Base-by-base conservation (phyloP, 2,888 invertebrate genomes). In the Laspeyria flexula region DNA sequence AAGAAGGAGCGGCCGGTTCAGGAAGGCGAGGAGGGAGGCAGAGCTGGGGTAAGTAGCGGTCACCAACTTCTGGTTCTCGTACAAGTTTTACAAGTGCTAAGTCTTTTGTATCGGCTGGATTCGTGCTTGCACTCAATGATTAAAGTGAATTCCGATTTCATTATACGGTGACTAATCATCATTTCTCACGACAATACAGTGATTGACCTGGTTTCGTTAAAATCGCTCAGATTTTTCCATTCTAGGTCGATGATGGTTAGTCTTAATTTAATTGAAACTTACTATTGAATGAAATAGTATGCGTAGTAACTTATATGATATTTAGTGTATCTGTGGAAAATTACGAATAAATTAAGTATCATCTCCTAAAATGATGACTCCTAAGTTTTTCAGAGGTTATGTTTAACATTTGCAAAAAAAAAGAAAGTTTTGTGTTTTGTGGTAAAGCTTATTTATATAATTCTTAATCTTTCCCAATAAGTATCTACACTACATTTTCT, bases 21-120 rank as follows among this genome's bases (percentile, higher is more conserved):
- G 52, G 94, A 94, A 64, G 94, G 93, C 16, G 94, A 94, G 55
- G 95, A 95, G 66, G 85, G 88, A 46, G 90, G 88, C 45, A 86
- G 93, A 59, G 76, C 77, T 41, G 90, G 93, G 80, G 90, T 92
- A 56, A 87, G 90, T 85, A 68, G 47, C 34, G 21, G 35, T 31
- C 23, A 15, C 12, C 52, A 63, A 56, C 55, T 43, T 37, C 11
- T 15, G 15, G 23, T 40, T 66, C 57, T 41, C 43, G 40, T 23
- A 42, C 33, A 52, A 45, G 47, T 60, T 55, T 57, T 42, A 39
- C 12, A 23, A 12, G 40, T 27, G 34, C 50, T 38, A 38, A 40
- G 49, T 55, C 27, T 49, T 40, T 48, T 55, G 48, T 56, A 25
- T 29, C 35, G 13, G 13, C 15, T 38, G 21, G 47, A 43, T 52